These are phyloP conservation scores for Dicrurus megarhynchus DNA, from an alignment of 2,113 vertebrate species.

Conservation along the genomic window DNA sequence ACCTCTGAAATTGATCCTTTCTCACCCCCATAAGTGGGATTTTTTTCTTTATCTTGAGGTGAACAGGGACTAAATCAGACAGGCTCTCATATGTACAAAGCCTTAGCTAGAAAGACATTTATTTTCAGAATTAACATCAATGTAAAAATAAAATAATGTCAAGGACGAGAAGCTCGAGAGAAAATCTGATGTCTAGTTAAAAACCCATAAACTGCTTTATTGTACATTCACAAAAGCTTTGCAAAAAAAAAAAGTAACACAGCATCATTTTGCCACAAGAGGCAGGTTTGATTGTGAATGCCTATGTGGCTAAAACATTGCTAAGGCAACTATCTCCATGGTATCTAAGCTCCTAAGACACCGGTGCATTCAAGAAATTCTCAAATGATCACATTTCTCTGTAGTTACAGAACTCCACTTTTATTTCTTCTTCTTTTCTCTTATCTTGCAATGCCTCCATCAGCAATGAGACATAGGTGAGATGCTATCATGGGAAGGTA, in stretches of 20 bases:
- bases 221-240: slow-evolving; percentile 15
- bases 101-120: not conserved
- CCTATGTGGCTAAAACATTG: slow-evolving; percentile 28
- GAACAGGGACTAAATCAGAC: not conserved
- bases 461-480: not conserved
- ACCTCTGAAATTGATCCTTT: not conserved
- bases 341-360: slow-evolving; percentile 26
- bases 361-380: not conserved
- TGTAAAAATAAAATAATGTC: not conserved
- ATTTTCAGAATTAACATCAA: not conserved
- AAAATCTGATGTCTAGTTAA: not conserved
- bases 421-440: not conserved
- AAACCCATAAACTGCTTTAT: not conserved
- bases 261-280: not conserved
- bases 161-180: not conserved
- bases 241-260: not conserved
- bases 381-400: not conserved
- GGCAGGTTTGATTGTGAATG: slow-evolving; percentile 10
- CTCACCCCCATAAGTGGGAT: not conserved
- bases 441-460: not conserved
- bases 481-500: not conserved
- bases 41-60: not conserved
- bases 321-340: slow-evolving; percentile 65
- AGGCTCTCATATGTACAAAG: not conserved
- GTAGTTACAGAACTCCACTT: not conserved